Evolutionary conservation across 2,888 invertebrate genomes (phyloP).

Genomic region (Drosophila trichaetosa): DNA sequence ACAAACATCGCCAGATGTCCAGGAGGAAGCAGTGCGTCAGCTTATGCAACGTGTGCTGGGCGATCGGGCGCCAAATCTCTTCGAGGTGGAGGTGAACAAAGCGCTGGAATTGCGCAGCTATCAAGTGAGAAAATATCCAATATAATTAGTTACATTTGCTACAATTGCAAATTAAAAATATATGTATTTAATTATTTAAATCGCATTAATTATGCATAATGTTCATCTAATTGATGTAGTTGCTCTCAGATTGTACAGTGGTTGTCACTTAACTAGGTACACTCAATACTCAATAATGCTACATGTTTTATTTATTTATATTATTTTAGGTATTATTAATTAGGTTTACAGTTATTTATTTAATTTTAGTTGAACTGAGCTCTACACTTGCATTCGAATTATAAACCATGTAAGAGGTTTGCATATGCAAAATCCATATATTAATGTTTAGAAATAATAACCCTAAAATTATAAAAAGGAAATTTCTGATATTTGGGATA

Average conservation of each 20-base stretch:
- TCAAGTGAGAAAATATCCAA: constrained; percentile 43
- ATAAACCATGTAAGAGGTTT: too few relatives aligned
- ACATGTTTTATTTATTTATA: neutral
- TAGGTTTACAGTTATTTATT: neutral
- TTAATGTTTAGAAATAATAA: too few relatives aligned
- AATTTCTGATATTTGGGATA: too few relatives aligned
- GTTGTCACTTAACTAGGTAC: neutral
- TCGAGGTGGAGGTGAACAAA: constrained; percentile 62
- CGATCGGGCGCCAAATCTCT: constrained; percentile 39
- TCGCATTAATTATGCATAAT: neutral
- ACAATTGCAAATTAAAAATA: neutral
- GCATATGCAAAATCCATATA: too few relatives aligned
- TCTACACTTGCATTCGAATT: neutral
- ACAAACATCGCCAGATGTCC: constrained; percentile 45
- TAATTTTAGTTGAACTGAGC: neutral
- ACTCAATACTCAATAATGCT: neutral
- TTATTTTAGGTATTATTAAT: neutral
- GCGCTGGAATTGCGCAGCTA: constrained; percentile 53
- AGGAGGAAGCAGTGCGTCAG: constrained; percentile 59
- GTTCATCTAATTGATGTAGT: neutral
- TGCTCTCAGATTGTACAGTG: neutral
- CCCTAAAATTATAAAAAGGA: too few relatives aligned
- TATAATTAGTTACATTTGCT: neutral
- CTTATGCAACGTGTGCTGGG: constrained; percentile 71
- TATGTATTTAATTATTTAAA: neutral